Evolutionary conservation across 2,113 vertebrate genomes (phyloP), one percentile per base, ranked within the genome.

Genomic region (Sorex fumeus): DNA sequence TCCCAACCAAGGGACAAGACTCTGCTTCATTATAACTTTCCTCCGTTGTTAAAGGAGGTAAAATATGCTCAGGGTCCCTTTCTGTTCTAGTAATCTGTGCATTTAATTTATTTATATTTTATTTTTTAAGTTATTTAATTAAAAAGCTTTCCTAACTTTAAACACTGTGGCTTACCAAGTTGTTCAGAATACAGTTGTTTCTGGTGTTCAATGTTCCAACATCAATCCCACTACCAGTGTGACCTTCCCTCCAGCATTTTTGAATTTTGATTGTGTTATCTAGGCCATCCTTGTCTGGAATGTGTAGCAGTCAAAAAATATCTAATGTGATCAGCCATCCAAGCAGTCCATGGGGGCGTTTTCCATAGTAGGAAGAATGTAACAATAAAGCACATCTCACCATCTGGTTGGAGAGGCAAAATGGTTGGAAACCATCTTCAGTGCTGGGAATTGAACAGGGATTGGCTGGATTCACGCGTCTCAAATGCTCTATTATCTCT

Each of bases 371-470:
- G 66, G 69, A 87, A 81, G 40, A 87, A 75, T 36, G 9, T 43
- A 67, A 60, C 50, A 82, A 50, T 57, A 83, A 91, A 30, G 23
- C 7, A 30, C 1, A 67, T 60, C 62, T 86, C 47, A 69, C 18
- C 53, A 62, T 15, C 74, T 71, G 47, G 93, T 78, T 6, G 82
- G 83, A 75, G 85, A 94, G 84, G 60, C 57, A 84, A 83, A 88
- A 47, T 6, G 25, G 5, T 57, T 30, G 76, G 78, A 57, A 53
- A 6, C 16, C 50, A 53, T 53, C 11, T 53, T 11, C 50, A 53
- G 11, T 53, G 50, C 50, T 53, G 50, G 9, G 50, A 53, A 53
- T 53, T 53, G 5, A 53, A 53, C 50, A 11, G 16, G 4, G 4
- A 53, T 53, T 53, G 50, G 50, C 50, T 53, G 50, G 16, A 9